phyloP scores from a whole-genome alignment of 1,140 invertebrate genomes.

The Zaprionus gabonicus region DNA sequence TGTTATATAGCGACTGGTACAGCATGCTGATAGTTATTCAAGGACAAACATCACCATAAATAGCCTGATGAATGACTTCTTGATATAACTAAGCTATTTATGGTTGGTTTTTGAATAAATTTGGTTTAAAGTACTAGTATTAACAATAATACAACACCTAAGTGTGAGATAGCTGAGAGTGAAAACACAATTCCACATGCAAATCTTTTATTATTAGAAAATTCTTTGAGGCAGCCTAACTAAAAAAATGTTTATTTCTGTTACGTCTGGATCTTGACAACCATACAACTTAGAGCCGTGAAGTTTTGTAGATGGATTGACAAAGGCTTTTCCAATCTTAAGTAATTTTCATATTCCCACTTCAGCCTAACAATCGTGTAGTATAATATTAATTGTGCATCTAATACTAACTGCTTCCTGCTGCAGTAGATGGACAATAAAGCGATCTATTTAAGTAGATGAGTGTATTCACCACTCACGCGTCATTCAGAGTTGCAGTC shows the following conservation, averaged over 20 bases:
- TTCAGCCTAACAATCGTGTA: neutral
- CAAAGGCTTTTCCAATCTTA: neutral
- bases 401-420: neutral
- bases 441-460: neutral
- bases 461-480: constrained; percentile 1
- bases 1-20: neutral
- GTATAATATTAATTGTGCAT: neutral
- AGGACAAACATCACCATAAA: neutral
- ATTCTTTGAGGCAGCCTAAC: neutral
- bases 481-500: constrained; percentile 12
- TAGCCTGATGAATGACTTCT: neutral
- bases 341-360: neutral
- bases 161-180: neutral
- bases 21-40: neutral
- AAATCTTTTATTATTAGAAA: neutral
- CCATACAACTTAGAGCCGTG: neutral
- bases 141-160: neutral
- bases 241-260: neutral
- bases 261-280: neutral
- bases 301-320: neutral
- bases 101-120: neutral
- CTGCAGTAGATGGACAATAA: neutral
- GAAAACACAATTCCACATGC: no score
- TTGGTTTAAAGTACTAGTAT: neutral
- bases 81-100: neutral